Percentiles rank a stretch among this genome's conserved stretches.
These are phyloP conservation scores for Mastomys natalensis DNA, from an alignment of 2,113 vertebrate species.

Conservation along the genomic window DNA sequence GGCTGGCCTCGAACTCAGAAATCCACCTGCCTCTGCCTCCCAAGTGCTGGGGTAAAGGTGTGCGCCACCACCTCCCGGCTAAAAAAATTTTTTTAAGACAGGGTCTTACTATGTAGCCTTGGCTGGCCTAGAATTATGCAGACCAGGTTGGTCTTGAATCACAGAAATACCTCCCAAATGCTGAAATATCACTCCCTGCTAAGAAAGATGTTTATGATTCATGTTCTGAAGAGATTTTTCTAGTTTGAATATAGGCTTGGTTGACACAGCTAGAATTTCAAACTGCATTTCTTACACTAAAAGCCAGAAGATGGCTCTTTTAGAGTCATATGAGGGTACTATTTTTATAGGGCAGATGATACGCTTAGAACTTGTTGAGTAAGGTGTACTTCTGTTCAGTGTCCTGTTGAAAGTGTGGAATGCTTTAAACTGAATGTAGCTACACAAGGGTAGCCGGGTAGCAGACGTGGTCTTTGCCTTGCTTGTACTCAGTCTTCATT, in stretches of 20 bases:
- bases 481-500: neutral
- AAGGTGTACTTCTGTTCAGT: neutral
- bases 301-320: neutral
- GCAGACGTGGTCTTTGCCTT: neutral
- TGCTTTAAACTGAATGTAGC: neutral
- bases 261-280: slow-evolving; percentile 25
- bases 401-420: slow-evolving; percentile 1
- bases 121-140: neutral
- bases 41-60: too few species aligned
- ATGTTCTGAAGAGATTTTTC: neutral
- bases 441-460: neutral
- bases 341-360: neutral
- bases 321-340: slow-evolving; percentile 15
- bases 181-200: neutral
- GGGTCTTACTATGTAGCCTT: neutral
- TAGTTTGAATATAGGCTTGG: slow-evolving; percentile 1
- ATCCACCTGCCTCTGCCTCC: too few species aligned
- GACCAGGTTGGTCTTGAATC: neutral
- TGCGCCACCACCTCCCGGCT: too few species aligned
- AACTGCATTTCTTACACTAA: slow-evolving; percentile 26
- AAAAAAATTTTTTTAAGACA: neutral
- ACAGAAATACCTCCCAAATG: neutral
- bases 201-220: neutral
- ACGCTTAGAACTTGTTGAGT: neutral
- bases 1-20: neutral